These are phyloP conservation scores for Xiphophorus birchmanni DNA, from an alignment of 2,797 vertebrate genomes.

Conservation along the genomic window DNA sequence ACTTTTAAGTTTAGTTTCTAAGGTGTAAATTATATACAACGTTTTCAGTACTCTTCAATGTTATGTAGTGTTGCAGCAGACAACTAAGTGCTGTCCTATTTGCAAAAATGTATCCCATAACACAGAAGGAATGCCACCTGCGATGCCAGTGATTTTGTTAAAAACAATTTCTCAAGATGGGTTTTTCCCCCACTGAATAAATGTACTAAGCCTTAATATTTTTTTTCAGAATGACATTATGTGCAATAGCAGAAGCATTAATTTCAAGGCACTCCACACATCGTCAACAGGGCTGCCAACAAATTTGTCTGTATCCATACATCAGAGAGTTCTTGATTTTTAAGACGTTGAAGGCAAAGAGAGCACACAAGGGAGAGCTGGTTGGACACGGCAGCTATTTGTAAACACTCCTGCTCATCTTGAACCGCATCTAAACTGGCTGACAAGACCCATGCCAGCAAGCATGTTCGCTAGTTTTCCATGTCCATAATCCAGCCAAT, in stretches of 20 bases:
- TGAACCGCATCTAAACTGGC: slow-evolving; percentile 47
- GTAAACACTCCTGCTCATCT: slow-evolving; percentile 43
- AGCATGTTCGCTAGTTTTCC: slow-evolving; percentile 41
- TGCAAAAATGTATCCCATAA: background rate
- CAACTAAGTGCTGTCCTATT: background rate
- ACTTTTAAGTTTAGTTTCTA: background rate
- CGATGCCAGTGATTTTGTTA: background rate
- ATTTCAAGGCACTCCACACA: background rate
- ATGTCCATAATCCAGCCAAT: slow-evolving; percentile 34
- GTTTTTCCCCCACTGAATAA: background rate
- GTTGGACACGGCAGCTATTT: slow-evolving; percentile 31
- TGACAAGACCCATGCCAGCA: slow-evolving; percentile 50
- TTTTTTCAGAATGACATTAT: background rate
- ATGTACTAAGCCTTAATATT: background rate
- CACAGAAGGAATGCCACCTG: background rate
- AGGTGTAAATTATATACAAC: no score
- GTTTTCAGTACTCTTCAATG: background rate
- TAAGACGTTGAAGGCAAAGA: background rate
- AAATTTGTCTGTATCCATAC: background rate
- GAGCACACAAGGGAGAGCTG: slow-evolving; percentile 1
- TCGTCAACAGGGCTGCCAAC: background rate
- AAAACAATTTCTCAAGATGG: background rate
- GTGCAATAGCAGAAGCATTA: background rate
- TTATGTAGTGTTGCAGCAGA: background rate
- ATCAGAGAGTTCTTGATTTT: slow-evolving; percentile 27